phyloP scores from a whole-genome alignment of 2,888 invertebrate genomes.

The Clitarchus hookeri region DNA sequence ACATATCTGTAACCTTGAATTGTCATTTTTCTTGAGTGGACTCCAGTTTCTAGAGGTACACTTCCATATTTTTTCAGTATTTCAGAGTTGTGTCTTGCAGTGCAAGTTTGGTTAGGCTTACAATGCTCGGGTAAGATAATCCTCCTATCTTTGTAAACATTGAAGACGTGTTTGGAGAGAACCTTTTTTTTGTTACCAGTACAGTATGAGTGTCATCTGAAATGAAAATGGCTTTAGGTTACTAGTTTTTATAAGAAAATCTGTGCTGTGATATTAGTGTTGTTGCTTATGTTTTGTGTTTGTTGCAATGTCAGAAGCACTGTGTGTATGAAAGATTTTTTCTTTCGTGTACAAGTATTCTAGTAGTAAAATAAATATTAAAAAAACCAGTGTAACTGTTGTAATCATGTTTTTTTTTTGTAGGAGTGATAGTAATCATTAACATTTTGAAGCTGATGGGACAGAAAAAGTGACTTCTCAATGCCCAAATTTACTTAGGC shows the following conservation, averaged over 20 bases:
- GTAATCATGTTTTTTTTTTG: neutral
- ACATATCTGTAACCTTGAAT: neutral
- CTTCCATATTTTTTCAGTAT: neutral
- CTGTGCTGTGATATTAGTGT: conserved; percentile 42
- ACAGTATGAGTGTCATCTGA: neutral
- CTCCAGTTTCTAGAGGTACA: neutral
- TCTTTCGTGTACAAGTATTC: conserved; percentile 20
- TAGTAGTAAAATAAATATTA: neutral
- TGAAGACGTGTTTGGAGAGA: conserved; percentile 27
- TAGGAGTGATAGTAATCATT: neutral
- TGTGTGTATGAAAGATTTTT: conserved; percentile 14
- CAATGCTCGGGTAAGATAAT: conserved; percentile 6
- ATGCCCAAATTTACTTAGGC: no score
- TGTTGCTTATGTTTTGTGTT: conserved; percentile 32
- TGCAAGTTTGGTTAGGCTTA: neutral
- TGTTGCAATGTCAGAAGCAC: conserved; percentile 4
- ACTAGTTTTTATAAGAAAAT: conserved; percentile 34
- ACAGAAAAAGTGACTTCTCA: no score
- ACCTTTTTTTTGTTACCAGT: conserved; percentile 20
- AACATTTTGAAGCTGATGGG: no score
- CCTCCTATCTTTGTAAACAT: neutral
- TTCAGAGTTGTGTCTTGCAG: neutral
- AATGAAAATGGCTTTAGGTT: conserved; percentile 27
- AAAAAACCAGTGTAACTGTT: conserved; percentile 10
- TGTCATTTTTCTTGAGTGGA: neutral